These are phyloP conservation scores for Echinometra lucunter DNA, from an alignment of 53 echinoderm and acorn worm genomes.

Conservation along the genomic window DNA sequence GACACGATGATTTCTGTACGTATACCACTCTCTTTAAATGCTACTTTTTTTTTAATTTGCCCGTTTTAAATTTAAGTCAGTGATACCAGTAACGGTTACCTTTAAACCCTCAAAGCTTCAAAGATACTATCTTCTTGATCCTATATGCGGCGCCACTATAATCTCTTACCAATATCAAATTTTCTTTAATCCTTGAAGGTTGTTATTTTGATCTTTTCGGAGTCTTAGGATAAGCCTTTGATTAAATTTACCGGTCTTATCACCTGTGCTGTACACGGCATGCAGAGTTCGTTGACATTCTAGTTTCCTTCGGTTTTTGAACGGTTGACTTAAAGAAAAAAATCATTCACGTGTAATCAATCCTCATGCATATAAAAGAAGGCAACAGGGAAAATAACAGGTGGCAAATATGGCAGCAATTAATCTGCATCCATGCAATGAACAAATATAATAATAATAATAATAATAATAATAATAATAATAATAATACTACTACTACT, in stretches of 20 bases:
- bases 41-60: neutral
- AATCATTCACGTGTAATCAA: neutral
- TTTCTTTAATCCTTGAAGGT: neutral
- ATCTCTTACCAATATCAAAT: neutral
- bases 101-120: neutral
- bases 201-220: constrained; percentile 16
- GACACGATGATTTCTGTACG: too few species aligned
- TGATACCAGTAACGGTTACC: neutral
- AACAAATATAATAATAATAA: too few species aligned
- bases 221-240: constrained; percentile 18
- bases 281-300: constrained; percentile 37
- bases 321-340: neutral
- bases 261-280: neutral
- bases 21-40: too few species aligned
- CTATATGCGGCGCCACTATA: neutral
- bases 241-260: constrained; percentile 14
- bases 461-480: too few species aligned
- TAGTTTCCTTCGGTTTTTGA: neutral
- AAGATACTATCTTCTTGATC: neutral
- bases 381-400: neutral
- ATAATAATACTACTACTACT: too few species aligned
- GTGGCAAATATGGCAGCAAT: neutral
- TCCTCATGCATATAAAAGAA: too few species aligned
- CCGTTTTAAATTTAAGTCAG: neutral
- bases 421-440: neutral